Evolutionary conservation across 2,113 vertebrate genomes (phyloP).

Genomic region (Periophthalmus modestus): DNA sequence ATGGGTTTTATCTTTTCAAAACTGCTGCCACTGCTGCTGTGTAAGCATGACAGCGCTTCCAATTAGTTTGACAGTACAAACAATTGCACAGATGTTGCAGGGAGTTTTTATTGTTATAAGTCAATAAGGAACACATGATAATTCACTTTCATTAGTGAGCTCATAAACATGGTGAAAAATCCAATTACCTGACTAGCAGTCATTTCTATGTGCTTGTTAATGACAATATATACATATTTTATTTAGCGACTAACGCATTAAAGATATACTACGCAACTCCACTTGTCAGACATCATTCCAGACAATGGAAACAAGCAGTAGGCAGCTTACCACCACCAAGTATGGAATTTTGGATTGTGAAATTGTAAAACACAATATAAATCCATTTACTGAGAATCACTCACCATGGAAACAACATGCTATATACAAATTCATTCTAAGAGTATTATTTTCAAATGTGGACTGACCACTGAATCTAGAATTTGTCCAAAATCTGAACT

Average conservation of each 20-base stretch:
- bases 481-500: neutral
- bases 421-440: neutral
- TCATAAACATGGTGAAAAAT: conserved; percentile 24
- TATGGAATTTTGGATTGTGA: too few species aligned
- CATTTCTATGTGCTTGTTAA: neutral
- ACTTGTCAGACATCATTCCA: too few species aligned
- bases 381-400: neutral
- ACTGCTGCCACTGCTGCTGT: conserved; percentile 19
- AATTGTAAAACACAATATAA: too few species aligned
- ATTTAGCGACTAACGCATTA: too few species aligned
- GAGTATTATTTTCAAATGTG: neutral
- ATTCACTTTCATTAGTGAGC: conserved; percentile 61
- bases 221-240: neutral
- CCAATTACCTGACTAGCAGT: neutral
- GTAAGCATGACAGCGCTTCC: conserved; percentile 44
- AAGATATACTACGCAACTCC: too few species aligned
- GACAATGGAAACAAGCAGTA: too few species aligned
- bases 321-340: too few species aligned
- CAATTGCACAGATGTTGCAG: conserved; percentile 45
- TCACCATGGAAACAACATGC: neutral
- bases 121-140: conserved; percentile 37
- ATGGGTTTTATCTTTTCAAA: conserved; percentile 37
- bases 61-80: conserved; percentile 60
- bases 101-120: conserved; percentile 44
- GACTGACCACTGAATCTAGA: neutral